phyloP scores from a whole-genome alignment of 2,113 vertebrate species.

The Siniperca knerii region DNA sequence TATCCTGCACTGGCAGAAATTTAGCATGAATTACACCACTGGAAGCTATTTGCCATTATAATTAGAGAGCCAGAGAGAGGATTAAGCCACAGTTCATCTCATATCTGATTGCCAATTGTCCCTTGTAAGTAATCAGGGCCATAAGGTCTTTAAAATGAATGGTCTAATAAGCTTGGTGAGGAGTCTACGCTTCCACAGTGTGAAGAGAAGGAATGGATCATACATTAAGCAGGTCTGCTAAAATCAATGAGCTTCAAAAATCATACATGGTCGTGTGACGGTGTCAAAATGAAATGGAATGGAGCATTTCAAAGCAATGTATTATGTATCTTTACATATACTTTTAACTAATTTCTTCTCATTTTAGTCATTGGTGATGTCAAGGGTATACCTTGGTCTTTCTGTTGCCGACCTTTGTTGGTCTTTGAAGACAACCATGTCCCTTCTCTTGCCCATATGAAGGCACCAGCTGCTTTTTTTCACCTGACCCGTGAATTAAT shows the following conservation, averaged over 20 bases:
- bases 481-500: slow-evolving; percentile 15
- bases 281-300: neutral
- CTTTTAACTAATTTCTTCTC: neutral
- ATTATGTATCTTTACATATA: neutral
- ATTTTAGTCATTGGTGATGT: neutral
- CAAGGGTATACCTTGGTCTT: neutral
- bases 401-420: neutral
- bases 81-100: slow-evolving; percentile 46
- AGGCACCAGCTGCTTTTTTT: slow-evolving; percentile 41
- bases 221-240: neutral
- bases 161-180: slow-evolving; percentile 35
- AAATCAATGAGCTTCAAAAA: slow-evolving; percentile 14
- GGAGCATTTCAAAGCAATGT: neutral
- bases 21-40: slow-evolving; percentile 36
- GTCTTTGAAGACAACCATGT: neutral
- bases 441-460: neutral
- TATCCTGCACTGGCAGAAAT: slow-evolving; percentile 36
- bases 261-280: neutral
- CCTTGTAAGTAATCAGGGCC: slow-evolving; percentile 43
- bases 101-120: slow-evolving; percentile 60
- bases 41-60: slow-evolving; percentile 56
- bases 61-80: slow-evolving; percentile 50
- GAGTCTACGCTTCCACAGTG: neutral
- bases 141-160: slow-evolving; percentile 50
- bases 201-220: slow-evolving; percentile 14